These are phyloP conservation scores for Leucania comma DNA, from an alignment of 2,888 invertebrate genomes.

Conservation along the genomic window DNA sequence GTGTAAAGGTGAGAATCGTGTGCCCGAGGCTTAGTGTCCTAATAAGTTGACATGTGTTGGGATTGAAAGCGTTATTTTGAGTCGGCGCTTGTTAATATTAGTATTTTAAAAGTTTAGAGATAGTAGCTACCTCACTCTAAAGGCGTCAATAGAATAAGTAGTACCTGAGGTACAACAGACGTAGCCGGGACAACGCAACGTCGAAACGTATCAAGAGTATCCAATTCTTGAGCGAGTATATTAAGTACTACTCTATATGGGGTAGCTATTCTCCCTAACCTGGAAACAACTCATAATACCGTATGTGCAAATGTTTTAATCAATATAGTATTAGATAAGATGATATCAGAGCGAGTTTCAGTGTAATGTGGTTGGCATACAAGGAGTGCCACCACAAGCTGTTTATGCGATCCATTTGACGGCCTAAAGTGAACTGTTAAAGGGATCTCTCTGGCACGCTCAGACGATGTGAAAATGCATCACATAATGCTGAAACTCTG, in stretches of 20 bases:
- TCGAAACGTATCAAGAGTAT: not conserved
- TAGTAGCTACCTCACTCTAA: constrained; percentile 2
- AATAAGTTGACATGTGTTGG: constrained; percentile 11
- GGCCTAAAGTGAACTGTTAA: too few species aligned
- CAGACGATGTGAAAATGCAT: too few species aligned
- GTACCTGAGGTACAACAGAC: not conserved
- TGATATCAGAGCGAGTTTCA: constrained; percentile 9
- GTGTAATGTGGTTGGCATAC: constrained; percentile 6
- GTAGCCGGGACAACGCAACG: not conserved
- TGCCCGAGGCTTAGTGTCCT: constrained; percentile 26
- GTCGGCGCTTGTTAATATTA: constrained; percentile 36
- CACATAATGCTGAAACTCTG: not conserved
- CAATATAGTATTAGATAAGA: constrained; percentile 27
- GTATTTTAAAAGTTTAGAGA: constrained; percentile 21
- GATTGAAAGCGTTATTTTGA: constrained; percentile 38
- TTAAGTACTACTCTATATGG: not conserved
- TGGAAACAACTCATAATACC: constrained; percentile 25
- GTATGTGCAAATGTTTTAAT: constrained; percentile 42
- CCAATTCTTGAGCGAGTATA: not conserved
- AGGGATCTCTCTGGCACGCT: too few species aligned
- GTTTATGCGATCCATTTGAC: too few species aligned
- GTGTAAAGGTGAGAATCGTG: constrained; percentile 44
- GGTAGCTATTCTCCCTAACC: constrained; percentile 11
- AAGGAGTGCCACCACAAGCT: too few species aligned
- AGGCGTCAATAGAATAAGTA: not conserved